Percentiles rank a stretch among this genome's conserved stretches.
Evolutionary conservation across 2,113 vertebrate genomes (phyloP).

Genomic region (Dolichotis patagonum): DNA sequence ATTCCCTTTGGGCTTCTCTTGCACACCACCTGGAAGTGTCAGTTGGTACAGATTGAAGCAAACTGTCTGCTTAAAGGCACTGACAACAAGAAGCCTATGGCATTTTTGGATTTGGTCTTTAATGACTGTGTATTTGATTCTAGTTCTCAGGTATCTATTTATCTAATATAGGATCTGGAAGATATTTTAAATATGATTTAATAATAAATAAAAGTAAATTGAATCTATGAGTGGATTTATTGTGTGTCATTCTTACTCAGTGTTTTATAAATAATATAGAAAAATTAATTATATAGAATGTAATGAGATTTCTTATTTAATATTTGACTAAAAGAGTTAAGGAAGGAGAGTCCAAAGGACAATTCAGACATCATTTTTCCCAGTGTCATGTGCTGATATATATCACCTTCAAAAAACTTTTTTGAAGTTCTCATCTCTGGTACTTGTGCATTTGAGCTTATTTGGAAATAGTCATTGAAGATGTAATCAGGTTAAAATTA

Average conservation of each 20-base stretch:
- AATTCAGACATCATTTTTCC: neutral
- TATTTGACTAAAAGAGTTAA: constrained; percentile 8
- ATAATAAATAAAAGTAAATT: constrained; percentile 37
- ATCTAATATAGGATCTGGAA: constrained; percentile 10
- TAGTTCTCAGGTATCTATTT: constrained; percentile 27
- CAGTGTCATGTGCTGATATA: neutral
- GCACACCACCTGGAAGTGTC: constrained; percentile 37
- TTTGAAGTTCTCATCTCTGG: neutral
- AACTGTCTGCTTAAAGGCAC: constrained; percentile 56
- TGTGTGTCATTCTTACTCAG: neutral
- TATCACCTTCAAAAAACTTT: neutral
- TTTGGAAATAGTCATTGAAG: constrained; percentile 33
- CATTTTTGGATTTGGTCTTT: constrained; percentile 50
- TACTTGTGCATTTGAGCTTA: neutral
- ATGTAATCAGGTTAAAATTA: constrained; percentile 28
- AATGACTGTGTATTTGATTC: constrained; percentile 56
- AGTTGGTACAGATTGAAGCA: constrained; percentile 51
- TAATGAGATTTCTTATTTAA: neutral
- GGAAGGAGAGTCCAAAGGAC: neutral
- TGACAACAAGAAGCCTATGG: constrained; percentile 4
- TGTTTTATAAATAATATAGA: neutral
- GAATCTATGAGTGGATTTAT: neutral
- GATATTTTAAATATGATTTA: constrained; percentile 28
- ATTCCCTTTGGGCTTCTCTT: constrained; percentile 37
- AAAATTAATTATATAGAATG: constrained; percentile 41